phyloP scores from a whole-genome alignment of 2,113 vertebrate genomes.

The Cyphomyrus discorhynchus region DNA sequence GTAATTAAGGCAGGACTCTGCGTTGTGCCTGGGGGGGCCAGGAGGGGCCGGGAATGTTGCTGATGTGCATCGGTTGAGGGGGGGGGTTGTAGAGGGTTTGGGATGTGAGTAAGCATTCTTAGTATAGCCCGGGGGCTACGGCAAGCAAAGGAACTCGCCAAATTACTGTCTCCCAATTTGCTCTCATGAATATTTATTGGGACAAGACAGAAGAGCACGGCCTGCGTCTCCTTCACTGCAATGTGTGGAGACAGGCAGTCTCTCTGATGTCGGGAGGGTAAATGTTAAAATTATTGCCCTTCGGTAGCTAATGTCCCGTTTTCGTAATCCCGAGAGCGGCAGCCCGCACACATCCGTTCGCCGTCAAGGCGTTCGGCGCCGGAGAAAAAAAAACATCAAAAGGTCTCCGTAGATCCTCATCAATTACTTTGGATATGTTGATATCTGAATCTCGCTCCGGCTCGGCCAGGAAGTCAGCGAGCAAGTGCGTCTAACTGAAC shows the following conservation, averaged over 20 bases:
- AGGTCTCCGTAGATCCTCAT: slow-evolving; percentile 41
- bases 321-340: slow-evolving; percentile 49
- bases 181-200: slow-evolving; percentile 74
- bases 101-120: slow-evolving; percentile 50
- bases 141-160: slow-evolving; percentile 52
- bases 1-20: slow-evolving; percentile 62
- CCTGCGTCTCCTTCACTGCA: slow-evolving; percentile 49
- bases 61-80: neutral
- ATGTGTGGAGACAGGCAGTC: slow-evolving; percentile 61
- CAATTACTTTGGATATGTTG: slow-evolving; percentile 33
- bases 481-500: slow-evolving; percentile 20
- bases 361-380: neutral
- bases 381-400: neutral
- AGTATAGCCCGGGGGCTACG: slow-evolving; percentile 58
- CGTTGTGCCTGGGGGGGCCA: slow-evolving; percentile 47
- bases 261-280: slow-evolving; percentile 60
- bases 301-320: slow-evolving; percentile 23
- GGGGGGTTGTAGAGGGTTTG: slow-evolving; percentile 20
- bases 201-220: slow-evolving; percentile 58
- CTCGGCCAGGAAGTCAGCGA: slow-evolving; percentile 44
- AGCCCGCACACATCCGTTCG: slow-evolving; percentile 40
- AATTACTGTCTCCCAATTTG: slow-evolving; percentile 74
- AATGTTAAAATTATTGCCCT: slow-evolving; percentile 26
- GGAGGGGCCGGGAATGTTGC: neutral
- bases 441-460: slow-evolving; percentile 59